Percentiles rank a stretch among this genome's conserved stretches.
Evolutionary conservation across 2,888 invertebrate species (phyloP).

Genomic region (Drosophila subquinaria): DNA sequence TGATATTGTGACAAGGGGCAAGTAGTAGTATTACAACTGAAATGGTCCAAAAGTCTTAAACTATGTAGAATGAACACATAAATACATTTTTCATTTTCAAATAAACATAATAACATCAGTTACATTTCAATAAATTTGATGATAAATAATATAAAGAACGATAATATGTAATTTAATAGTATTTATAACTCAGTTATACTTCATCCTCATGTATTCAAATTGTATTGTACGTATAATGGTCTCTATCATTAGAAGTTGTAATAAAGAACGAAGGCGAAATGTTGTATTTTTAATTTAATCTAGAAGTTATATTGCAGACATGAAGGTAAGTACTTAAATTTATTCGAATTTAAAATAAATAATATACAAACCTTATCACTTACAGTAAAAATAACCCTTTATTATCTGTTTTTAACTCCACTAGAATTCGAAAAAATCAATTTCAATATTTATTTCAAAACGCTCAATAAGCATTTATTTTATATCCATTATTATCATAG

Average conservation of each 20-base stretch:
- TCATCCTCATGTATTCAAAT: slow-evolving; percentile 43
- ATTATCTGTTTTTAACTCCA: not conserved
- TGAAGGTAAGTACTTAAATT: not conserved
- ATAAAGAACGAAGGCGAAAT: slow-evolving; percentile 59
- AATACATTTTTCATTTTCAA: slow-evolving; percentile 23
- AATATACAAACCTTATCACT: not conserved
- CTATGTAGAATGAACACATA: slow-evolving; percentile 55
- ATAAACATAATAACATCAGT: slow-evolving; percentile 9
- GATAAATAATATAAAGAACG: not conserved
- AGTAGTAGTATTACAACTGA: slow-evolving; percentile 65
- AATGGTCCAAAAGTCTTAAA: slow-evolving; percentile 70
- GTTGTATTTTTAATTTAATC: not conserved
- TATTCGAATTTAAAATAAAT: not conserved
- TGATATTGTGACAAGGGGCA: slow-evolving; percentile 48
- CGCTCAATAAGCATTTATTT: slow-evolving; percentile 65
- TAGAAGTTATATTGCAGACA: not conserved
- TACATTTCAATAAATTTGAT: slow-evolving; percentile 22
- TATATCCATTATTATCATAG: slow-evolving; percentile 67
- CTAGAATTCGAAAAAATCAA: not conserved
- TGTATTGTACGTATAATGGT: slow-evolving; percentile 43
- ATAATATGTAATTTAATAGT: slow-evolving; percentile 19
- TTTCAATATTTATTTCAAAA: slow-evolving; percentile 42
- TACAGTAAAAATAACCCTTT: not conserved
- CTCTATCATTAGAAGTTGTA: slow-evolving; percentile 54
- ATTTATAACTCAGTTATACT: slow-evolving; percentile 41